Percentiles rank a stretch among this genome's conserved stretches.
phyloP scores from a whole-genome alignment of 2,113 vertebrate genomes.

The Campylomormyrus numenius region DNA sequence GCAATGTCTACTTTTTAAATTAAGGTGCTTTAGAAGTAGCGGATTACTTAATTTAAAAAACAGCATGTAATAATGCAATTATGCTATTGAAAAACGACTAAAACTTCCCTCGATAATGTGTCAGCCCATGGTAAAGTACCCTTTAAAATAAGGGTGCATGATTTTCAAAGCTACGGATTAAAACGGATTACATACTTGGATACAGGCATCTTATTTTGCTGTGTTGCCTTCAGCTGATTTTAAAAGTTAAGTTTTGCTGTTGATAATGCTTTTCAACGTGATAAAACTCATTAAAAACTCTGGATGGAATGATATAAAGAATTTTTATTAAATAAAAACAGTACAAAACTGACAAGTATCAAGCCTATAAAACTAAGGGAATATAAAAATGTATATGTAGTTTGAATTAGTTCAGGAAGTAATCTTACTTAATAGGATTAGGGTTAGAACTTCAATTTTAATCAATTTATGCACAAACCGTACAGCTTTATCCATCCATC shows the following conservation, averaged over 20 bases:
- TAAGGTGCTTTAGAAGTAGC: neutral
- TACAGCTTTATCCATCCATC: neutral
- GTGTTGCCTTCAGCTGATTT: neutral
- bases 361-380: neutral
- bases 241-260: neutral
- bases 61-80: neutral
- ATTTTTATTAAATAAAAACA: neutral
- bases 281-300: neutral
- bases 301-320: neutral
- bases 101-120: neutral
- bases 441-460: neutral
- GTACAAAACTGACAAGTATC: neutral
- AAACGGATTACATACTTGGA: neutral
- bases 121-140: neutral
- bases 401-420: neutral
- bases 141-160: neutral
- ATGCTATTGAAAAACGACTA: neutral
- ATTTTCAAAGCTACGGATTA: neutral
- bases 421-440: neutral
- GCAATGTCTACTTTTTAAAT: neutral
- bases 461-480: neutral
- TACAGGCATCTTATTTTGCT: neutral
- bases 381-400: neutral
- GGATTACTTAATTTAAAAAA: neutral
- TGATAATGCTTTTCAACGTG: neutral